phyloP scores from a whole-genome alignment of 1,140 invertebrate species.

The Odontomachus brunneus region DNA sequence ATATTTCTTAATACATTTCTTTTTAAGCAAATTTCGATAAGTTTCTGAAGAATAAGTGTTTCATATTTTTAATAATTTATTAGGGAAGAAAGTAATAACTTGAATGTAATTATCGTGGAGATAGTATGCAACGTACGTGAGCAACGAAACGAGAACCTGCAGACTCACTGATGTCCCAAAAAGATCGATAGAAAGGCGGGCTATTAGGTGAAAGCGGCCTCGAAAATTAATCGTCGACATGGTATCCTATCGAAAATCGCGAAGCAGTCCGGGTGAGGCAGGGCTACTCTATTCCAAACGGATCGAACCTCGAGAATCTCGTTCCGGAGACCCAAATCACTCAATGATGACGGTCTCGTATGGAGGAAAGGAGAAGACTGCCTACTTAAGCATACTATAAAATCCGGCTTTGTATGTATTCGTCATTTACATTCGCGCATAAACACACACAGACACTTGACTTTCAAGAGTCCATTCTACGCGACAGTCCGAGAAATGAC shows the following conservation, averaged over 20 bases:
- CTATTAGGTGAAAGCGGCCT: constrained; percentile 82
- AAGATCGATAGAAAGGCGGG: constrained; percentile 68
- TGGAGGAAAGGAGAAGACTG: constrained; percentile 40
- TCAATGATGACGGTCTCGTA: constrained; percentile 11
- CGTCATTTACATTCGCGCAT: constrained; percentile 59
- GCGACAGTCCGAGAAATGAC: background rate
- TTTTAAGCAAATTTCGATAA: background rate
- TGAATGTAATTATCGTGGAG: background rate
- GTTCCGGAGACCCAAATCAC: constrained; percentile 79
- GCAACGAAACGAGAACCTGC: constrained; percentile 34
- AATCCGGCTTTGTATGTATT: constrained; percentile 24
- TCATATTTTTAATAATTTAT: background rate
- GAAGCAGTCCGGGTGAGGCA: constrained; percentile 24
- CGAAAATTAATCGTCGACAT: constrained; percentile 77
- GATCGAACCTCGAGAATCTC: constrained; percentile 75
- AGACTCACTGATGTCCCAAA: constrained; percentile 13
- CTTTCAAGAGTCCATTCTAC: constrained; percentile 14
- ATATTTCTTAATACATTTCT: too few relatives aligned
- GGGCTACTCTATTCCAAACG: constrained; percentile 52
- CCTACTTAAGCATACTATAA: constrained; percentile 39
- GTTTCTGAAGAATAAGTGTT: constrained; percentile 2
- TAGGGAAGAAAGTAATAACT: background rate
- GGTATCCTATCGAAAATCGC: constrained; percentile 51
- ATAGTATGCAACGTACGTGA: background rate
- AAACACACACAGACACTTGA: constrained; percentile 8